Base-by-base conservation (phyloP, 2,888 invertebrate species). In the Dione vanillae region DNA sequence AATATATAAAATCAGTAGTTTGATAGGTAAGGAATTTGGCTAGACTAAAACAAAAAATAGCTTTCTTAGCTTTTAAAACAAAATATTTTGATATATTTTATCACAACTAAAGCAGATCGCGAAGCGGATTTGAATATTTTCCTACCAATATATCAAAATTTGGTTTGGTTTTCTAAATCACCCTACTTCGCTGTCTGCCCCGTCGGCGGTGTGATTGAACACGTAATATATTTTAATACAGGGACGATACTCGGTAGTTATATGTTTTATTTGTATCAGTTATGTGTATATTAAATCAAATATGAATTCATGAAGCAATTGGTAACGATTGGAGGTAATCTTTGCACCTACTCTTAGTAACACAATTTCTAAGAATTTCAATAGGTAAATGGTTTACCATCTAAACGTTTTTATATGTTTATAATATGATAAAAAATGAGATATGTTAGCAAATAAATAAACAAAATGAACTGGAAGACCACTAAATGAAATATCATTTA, bases 171-270 rank as follows among this genome's bases (percentile, higher is more conserved):
- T 61, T 16, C 37, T 37, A 40, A 16, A 40, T 56, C 11, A 45
- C 10, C 14, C 6, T 43, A 45, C 43, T 27, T 43, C 43, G 43
- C 27, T 45, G 43, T 43, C 43, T 45, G 35, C 27, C 2, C 27
- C 61, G 61, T 61, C n/a, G n/a, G n/a, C n/a, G 45, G 43, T 61
- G 61, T 61, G 43, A 61, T 61, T 61, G 61, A 20, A 27, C 43
- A 61, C 61, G 61, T 61, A 45, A 61, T 45, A 59, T 12, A 61
- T 45, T 27, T 45, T 16, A 43, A 35, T n/a, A 16, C 11, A 43
- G 1, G 45, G 27, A 11, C n/a, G 45, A 61, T 61, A n/a, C n/a
- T n/a, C n/a, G n/a, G n/a, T n/a, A n/a, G n/a, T n/a, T n/a, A n/a
- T n/a, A n/a, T 35, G 45, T 61, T 61, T 11, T 45, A 61, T n/a